phyloP scores from a whole-genome alignment of 2,888 invertebrate genomes.

The Cepaea hortensis region DNA sequence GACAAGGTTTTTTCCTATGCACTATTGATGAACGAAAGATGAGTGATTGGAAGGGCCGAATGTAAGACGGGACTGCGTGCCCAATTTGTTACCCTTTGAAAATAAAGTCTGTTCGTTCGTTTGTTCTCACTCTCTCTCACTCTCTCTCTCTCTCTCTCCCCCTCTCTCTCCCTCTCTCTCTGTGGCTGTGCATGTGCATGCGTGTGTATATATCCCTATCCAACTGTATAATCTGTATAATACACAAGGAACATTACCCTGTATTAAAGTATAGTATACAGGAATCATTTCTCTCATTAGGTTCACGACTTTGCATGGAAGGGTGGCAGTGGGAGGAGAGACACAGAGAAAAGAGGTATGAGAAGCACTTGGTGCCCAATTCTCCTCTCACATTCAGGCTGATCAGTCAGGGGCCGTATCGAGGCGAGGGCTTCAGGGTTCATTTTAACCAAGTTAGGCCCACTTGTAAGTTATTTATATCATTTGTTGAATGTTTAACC shows the following conservation, averaged over 20 bases:
- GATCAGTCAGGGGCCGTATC: conserved; percentile 36
- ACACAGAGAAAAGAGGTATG: conserved; percentile 35
- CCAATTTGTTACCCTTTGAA: no score
- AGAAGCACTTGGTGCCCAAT: conserved; percentile 36
- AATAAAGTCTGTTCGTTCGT: no score
- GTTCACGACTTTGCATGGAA: conserved; percentile 42
- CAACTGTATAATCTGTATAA: no score
- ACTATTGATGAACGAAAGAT: no score
- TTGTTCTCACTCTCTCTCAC: neutral
- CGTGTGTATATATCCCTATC: no score
- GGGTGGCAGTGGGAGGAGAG: conserved; percentile 47
- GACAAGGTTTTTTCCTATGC: no score
- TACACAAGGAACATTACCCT: no score
- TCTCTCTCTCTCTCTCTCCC: neutral
- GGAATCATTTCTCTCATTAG: conserved; percentile 11
- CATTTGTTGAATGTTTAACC: conserved; percentile 6
- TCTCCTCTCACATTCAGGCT: conserved; percentile 46
- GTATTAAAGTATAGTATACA: no score
- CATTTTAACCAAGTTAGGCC: conserved; percentile 46
- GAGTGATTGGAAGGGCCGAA: no score
- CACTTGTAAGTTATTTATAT: conserved; percentile 36
- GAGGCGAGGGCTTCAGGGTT: conserved; percentile 41
- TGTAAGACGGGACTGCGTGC: no score
- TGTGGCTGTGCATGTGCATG: no score
- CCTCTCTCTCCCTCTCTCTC: neutral